A percentile compares a stretch with the other conserved stretches of the same genome.
Evolutionary conservation across 2,113 vertebrate species (phyloP).

Genomic region (Onychostoma macrolepis): DNA sequence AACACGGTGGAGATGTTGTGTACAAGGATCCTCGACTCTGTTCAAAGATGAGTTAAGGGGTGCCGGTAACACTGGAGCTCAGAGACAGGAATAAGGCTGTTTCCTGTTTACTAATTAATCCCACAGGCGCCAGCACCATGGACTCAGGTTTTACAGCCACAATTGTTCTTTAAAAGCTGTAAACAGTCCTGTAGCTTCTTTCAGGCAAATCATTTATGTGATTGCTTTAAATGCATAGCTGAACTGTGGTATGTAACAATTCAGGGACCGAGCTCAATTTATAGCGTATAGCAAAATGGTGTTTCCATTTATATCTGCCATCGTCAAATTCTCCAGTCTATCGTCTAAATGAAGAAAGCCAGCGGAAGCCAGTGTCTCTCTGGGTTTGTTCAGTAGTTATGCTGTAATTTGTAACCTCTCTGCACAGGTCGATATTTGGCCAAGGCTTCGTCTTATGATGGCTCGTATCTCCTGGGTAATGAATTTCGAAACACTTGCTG

Average conservation of each 20-base stretch:
- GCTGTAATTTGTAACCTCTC: slow-evolving; percentile 29
- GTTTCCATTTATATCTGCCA: not conserved
- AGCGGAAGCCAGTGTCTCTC: slow-evolving; percentile 34
- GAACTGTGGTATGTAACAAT: not conserved
- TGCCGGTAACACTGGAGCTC: slow-evolving; percentile 7
- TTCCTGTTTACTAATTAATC: slow-evolving; percentile 57
- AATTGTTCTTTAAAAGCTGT: not conserved
- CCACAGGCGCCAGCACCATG: slow-evolving; percentile 32
- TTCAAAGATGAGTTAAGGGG: slow-evolving; percentile 28
- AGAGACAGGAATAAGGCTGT: slow-evolving; percentile 40
- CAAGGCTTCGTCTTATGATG: not conserved
- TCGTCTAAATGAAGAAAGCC: slow-evolving; percentile 29
- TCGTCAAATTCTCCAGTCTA: slow-evolving; percentile 20
- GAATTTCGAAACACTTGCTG: slow-evolving; percentile 25
- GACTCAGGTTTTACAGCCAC: slow-evolving; percentile 10
- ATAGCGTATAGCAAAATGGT: not conserved
- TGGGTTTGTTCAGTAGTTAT: slow-evolving; percentile 30
- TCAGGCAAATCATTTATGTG: not conserved
- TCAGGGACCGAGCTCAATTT: not conserved
- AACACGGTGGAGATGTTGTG: slow-evolving; percentile 26
- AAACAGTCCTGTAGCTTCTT: not conserved
- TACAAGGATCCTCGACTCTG: slow-evolving; percentile 29
- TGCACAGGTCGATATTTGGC: slow-evolving; percentile 19
- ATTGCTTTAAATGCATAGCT: not conserved
- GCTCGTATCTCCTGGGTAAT: slow-evolving; percentile 29